Evolutionary conservation across 1,140 invertebrate genomes (phyloP).

Genomic region (Drosophila mojavensis): DNA sequence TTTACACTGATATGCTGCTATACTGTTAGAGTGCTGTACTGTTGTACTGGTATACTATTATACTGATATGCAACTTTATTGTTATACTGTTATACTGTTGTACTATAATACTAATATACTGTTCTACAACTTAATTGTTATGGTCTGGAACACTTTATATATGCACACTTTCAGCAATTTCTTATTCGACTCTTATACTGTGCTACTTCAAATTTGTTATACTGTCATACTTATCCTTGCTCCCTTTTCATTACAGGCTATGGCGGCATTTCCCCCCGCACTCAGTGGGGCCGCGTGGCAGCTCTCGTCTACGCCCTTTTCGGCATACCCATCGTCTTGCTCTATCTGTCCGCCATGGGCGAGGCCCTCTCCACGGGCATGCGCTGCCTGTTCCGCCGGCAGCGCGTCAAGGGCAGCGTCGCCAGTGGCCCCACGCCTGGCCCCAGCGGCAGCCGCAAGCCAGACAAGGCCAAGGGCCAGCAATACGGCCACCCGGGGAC

Average conservation of each 20-base stretch:
- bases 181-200: background rate
- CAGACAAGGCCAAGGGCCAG: conserved; percentile 55
- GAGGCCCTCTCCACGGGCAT: conserved; percentile 87
- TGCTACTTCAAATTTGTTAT: background rate
- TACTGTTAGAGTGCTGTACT: background rate
- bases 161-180: too few relatives aligned
- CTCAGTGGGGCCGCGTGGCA: conserved; percentile 92
- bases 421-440: conserved; percentile 24
- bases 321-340: conserved; percentile 95
- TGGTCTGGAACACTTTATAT: too few relatives aligned
- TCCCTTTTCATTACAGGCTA: conserved; percentile 89
- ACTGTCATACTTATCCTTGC: background rate
- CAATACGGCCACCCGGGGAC: conserved; percentile 37
- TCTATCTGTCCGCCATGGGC: conserved; percentile 94
- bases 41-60: background rate
- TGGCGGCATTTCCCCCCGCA: conserved; percentile 95
- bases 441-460: conserved; percentile 32
- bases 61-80: background rate
- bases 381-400: conserved; percentile 79
- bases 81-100: conserved; percentile 1
- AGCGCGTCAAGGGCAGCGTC: conserved; percentile 53
- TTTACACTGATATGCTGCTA: background rate
- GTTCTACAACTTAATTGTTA: too few relatives aligned
- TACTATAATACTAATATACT: background rate
- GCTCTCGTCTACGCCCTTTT: conserved; percentile 95